Percentiles rank a stretch among this genome's conserved stretches.
phyloP scores from a whole-genome alignment of 2,797 vertebrate genomes.

The Sternotherus odoratus region DNA sequence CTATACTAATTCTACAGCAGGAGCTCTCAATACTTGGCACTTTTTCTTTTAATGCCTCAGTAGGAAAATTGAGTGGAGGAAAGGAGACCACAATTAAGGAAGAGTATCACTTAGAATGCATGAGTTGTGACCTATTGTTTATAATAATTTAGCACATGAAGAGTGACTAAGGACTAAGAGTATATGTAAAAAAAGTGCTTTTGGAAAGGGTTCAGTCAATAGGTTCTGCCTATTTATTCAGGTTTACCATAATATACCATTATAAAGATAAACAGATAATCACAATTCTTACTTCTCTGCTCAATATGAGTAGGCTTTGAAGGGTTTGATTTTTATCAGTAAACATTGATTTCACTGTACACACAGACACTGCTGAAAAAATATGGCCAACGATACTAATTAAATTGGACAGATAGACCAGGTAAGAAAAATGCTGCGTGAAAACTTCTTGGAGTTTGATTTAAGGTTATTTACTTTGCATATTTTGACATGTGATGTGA shows the following conservation, averaged over 20 bases:
- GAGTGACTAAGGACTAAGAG: neutral
- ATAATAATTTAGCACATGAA: neutral
- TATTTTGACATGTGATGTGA: neutral
- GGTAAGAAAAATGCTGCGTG: neutral
- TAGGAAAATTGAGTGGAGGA: constrained; percentile 51
- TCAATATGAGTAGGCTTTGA: neutral
- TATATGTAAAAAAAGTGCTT: neutral
- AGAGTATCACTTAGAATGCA: neutral
- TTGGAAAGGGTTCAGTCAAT: constrained; percentile 2
- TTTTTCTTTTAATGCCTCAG: constrained; percentile 15
- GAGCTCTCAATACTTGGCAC: neutral
- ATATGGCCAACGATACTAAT: neutral
- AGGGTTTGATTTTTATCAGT: neutral
- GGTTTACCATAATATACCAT: neutral
- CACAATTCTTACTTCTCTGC: constrained; percentile 13
- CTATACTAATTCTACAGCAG: constrained; percentile 23
- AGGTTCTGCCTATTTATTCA: neutral
- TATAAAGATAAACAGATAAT: neutral
- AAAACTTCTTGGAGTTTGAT: neutral
- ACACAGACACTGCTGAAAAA: neutral
- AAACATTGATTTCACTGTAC: neutral
- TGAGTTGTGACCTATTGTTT: constrained; percentile 26
- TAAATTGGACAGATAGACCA: neutral
- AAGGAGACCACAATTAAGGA: constrained; percentile 21
- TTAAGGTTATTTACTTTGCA: neutral